phyloP scores from a whole-genome alignment of 2,113 vertebrate species.

The Eublepharis macularius region DNA sequence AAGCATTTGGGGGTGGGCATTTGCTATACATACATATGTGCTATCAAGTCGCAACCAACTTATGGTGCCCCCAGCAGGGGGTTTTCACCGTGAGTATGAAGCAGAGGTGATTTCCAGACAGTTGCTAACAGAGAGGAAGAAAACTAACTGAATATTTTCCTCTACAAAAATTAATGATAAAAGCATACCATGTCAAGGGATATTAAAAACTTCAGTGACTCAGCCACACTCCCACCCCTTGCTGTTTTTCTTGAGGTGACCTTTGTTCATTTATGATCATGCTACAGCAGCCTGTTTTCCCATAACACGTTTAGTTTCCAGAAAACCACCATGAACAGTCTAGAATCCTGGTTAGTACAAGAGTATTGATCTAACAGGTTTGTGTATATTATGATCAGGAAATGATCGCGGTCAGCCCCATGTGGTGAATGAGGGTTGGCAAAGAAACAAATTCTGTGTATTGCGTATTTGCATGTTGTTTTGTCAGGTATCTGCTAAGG shows the following conservation, averaged over 20 bases:
- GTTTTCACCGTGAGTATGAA: too few species aligned
- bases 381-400: not conserved
- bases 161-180: not conserved
- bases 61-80: too few species aligned
- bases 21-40: too few species aligned
- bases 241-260: not conserved
- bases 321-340: not conserved
- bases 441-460: not conserved
- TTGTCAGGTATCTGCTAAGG: not conserved
- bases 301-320: not conserved
- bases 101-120: too few species aligned
- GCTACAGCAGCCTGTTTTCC: not conserved
- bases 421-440: not conserved
- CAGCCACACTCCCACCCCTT: not conserved
- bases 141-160: not conserved
- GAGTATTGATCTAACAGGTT: not conserved
- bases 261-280: not conserved
- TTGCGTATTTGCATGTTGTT: not conserved
- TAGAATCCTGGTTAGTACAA: not conserved
- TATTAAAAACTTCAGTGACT: not conserved
- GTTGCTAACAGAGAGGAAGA: not conserved
- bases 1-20: not conserved
- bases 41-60: too few species aligned
- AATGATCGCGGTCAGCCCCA: not conserved
- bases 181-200: not conserved